phyloP scores from a whole-genome alignment of 2,797 vertebrate genomes.

The Discoglossus pictus region DNA sequence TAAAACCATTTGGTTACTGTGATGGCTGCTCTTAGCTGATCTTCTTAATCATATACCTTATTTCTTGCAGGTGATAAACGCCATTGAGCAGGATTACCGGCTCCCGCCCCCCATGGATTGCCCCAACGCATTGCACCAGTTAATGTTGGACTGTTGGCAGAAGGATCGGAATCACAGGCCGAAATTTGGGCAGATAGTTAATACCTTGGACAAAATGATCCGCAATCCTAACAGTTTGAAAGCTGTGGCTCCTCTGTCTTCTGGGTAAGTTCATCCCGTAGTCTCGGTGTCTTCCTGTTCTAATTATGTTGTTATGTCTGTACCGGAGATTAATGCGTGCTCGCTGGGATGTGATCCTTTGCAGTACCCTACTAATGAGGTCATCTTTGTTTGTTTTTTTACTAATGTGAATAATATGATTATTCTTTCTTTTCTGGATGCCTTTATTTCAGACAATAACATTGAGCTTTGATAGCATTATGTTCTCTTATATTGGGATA shows the following conservation, averaged over 20 bases:
- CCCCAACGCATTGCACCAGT: slow-evolving; percentile 92
- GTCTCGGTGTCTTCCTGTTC: background rate
- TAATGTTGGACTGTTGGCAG: slow-evolving; percentile 98
- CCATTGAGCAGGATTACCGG: slow-evolving; percentile 96
- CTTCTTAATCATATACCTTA: too few species aligned
- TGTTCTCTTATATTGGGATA: too few species aligned
- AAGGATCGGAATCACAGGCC: slow-evolving; percentile 97
- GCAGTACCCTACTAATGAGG: too few species aligned
- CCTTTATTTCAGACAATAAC: too few species aligned
- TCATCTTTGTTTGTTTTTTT: too few species aligned
- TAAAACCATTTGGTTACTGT: too few species aligned
- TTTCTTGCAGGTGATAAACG: slow-evolving; percentile 89
- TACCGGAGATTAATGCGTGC: too few species aligned
- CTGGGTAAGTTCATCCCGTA: slow-evolving; percentile 75
- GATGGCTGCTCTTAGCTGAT: too few species aligned
- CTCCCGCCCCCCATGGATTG: slow-evolving; percentile 97
- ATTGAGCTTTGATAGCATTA: too few species aligned
- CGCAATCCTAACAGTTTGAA: slow-evolving; percentile 96
- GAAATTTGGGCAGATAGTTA: slow-evolving; percentile 97
- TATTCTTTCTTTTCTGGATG: too few species aligned
- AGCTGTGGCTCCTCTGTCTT: slow-evolving; percentile 94
- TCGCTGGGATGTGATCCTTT: too few species aligned
- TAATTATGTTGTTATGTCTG: background rate
- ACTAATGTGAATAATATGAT: too few species aligned
- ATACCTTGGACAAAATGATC: slow-evolving; percentile 98